A percentile compares a stretch with the other conserved stretches of the same genome.
Evolutionary conservation across 2,113 vertebrate species (phyloP).

Genomic region (Tricholaema leucomelas): DNA sequence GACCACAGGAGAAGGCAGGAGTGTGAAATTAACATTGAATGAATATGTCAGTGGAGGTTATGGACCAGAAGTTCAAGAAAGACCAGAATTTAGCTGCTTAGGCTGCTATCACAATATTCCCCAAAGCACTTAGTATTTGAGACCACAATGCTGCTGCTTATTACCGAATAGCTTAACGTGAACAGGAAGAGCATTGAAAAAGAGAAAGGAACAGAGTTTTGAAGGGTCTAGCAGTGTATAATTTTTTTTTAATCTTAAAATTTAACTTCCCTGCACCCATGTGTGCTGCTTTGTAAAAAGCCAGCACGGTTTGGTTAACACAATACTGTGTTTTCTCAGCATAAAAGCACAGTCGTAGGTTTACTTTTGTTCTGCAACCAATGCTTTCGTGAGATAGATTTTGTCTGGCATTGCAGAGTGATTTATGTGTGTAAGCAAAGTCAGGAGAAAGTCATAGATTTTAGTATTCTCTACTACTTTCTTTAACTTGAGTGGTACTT

Average conservation of each 20-base stretch:
- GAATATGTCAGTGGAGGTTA: neutral
- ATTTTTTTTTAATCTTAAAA: neutral
- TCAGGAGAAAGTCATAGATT: conserved; percentile 71
- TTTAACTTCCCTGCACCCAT: neutral
- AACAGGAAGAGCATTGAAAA: neutral
- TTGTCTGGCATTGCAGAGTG: conserved; percentile 22
- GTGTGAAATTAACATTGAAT: neutral
- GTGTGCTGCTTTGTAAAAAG: neutral
- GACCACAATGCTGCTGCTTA: neutral
- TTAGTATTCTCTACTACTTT: conserved; percentile 62
- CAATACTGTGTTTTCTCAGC: neutral
- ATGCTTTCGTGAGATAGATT: conserved; percentile 6
- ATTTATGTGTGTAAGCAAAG: conserved; percentile 69
- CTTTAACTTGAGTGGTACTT: conserved; percentile 50
- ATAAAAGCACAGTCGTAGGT: neutral
- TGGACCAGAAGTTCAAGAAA: neutral
- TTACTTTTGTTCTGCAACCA: conserved; percentile 13
- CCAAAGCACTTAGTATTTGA: neutral
- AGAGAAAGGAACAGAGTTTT: neutral
- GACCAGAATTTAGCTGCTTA: neutral
- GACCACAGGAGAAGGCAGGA: neutral
- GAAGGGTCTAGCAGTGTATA: neutral
- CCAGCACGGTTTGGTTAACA: neutral
- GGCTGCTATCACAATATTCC: neutral
- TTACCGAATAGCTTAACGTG: neutral